Base-by-base conservation (phyloP, 2,113 vertebrate genomes). In the Amphilophus citrinellus region DNA sequence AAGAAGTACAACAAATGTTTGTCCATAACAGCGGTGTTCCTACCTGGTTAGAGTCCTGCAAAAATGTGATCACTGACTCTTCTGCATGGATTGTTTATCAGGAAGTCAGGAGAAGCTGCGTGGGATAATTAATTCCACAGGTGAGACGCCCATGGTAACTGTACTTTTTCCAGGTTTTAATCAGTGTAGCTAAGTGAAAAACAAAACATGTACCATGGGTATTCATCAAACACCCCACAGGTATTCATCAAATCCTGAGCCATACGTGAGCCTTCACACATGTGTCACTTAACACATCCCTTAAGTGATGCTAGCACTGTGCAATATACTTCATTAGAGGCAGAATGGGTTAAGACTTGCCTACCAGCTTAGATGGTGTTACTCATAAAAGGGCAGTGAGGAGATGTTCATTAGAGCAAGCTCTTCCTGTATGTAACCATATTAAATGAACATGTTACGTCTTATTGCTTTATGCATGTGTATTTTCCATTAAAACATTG, bases 51-150 rank as follows among this genome's bases (percentile, higher is more conserved):
- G 87, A 91, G 88, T 93, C 88, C 62, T 3, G 75, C 9, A n/a
- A 27, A 13, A 20, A 24, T 84, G 85, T 87, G 88, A 61, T 1
- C 37, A 32, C 44, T 65, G 84, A 57, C 27, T 57, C 44, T 5
- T 80, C 20, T 7, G 66, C 60, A 5, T 82, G 39, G 87, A 89
- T 92, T 93, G 92, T 94, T 96, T 95, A 88, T 95, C 15, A 84
- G 87, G 91, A 92, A 88, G 44, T 86, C 89, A 71, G 75, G 18
- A 53, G 58, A 32, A 1, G 78, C 76, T 30, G 18, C 44, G 57
- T 15, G 61, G 65, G 81, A 83, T 95, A 95, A 96, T 96, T 95
- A 96, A 94, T 95, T 95, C 94, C 95, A 88, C 92, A 93, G 94
- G 95, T 92, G 92, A 95, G 87, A 86, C 56, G 30, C 66, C 92